phyloP scores from a whole-genome alignment of 2,797 vertebrate species.

The Cirrhinus molitorella region DNA sequence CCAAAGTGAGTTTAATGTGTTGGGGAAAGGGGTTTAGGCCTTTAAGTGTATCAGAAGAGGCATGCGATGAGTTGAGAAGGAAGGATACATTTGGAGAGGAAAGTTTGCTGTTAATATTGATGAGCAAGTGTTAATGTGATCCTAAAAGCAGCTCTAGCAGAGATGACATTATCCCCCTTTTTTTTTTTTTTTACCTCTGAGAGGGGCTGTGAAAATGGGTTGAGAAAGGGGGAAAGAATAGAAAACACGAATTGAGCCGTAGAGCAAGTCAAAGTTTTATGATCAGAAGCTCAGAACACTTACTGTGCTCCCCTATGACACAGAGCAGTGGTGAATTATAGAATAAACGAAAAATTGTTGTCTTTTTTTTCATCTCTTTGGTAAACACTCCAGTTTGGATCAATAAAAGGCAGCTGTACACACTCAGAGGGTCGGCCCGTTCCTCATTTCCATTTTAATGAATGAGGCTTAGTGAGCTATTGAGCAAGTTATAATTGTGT shows the following conservation, averaged over 20 bases:
- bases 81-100: conserved; percentile 60
- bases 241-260: conserved; percentile 46
- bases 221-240: conserved; percentile 25
- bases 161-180: conserved; percentile 27
- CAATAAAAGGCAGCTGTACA: conserved; percentile 60
- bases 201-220: conserved; percentile 43
- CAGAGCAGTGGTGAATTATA: conserved; percentile 66
- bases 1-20: background rate
- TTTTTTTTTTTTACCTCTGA: conserved; percentile 35
- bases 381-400: conserved; percentile 57
- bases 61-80: conserved; percentile 60
- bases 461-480: conserved; percentile 63
- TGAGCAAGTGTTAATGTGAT: conserved; percentile 63
- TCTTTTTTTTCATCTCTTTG: conserved; percentile 61
- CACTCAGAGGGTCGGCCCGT: conserved; percentile 52
- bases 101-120: conserved; percentile 64
- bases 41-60: conserved; percentile 42
- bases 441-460: conserved; percentile 71
- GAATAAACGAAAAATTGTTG: conserved; percentile 63
- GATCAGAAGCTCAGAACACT: conserved; percentile 64
- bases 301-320: conserved; percentile 53
- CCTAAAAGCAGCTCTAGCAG: conserved; percentile 45
- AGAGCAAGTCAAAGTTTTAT: conserved; percentile 58
- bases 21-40: conserved; percentile 40
- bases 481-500: conserved; percentile 63